phyloP scores from a whole-genome alignment of 2,888 invertebrate species.

The Oligia latruncula region DNA sequence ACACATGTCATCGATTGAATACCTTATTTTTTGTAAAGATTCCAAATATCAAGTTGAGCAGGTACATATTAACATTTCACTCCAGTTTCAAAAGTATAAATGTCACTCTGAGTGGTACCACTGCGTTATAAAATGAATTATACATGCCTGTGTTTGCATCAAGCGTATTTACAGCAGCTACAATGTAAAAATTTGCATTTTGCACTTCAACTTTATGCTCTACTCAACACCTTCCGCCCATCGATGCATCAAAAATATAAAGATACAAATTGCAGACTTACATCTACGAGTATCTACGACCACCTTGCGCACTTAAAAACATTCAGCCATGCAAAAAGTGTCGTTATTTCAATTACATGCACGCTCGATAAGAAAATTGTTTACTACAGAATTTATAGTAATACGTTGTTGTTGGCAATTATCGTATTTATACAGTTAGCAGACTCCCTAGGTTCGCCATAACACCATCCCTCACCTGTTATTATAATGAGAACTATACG shows the following conservation, averaged over 20 bases:
- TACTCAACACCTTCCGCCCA: conserved; percentile 35
- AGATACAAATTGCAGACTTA: conserved; percentile 38
- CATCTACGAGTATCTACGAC: conserved; percentile 5
- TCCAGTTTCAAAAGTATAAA: conserved; percentile 44
- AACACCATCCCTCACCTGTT: conserved; percentile 78
- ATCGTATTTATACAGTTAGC: conserved; percentile 50
- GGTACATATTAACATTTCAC: conserved; percentile 43
- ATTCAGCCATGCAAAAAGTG: conserved; percentile 47
- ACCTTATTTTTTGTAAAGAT: conserved; percentile 49
- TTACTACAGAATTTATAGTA: conserved; percentile 59
- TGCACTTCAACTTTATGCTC: conserved; percentile 19
- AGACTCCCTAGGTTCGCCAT: conserved; percentile 59
- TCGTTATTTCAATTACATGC: conserved; percentile 60
- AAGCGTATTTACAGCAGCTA: not conserved
- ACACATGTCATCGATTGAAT: conserved; percentile 60
- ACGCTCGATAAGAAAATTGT: conserved; percentile 55
- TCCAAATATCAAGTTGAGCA: conserved; percentile 52
- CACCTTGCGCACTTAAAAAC: conserved; percentile 53
- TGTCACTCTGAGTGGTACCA: conserved; percentile 24
- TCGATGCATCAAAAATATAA: conserved; percentile 27
- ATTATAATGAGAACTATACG: conserved; percentile 63
- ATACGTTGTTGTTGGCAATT: conserved; percentile 46
- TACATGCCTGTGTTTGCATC: not conserved
- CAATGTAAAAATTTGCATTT: conserved; percentile 20
- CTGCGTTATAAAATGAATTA: conserved; percentile 22